Percentiles rank a stretch among this genome's conserved stretches.
Conservation (phyloP, 2,888 invertebrate species). For the Pollenia amentaria region DNA sequence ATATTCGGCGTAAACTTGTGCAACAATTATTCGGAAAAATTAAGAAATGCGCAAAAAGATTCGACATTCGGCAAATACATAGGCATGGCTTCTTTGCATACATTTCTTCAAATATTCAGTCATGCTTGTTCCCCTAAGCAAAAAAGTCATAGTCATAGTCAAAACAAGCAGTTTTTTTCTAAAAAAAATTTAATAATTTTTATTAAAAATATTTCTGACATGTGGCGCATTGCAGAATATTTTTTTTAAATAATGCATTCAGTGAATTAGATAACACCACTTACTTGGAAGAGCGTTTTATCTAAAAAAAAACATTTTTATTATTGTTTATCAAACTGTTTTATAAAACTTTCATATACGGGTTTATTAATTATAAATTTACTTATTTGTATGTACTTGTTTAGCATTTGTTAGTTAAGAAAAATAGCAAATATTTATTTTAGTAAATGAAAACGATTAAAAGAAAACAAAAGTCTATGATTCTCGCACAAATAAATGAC, state of each 20-base stretch:
- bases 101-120: no score
- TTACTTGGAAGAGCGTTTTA: background rate
- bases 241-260: background rate
- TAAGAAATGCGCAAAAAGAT: no score
- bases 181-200: background rate
- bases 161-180: no score
- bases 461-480: constrained; percentile 1
- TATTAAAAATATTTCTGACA: constrained; percentile 27
- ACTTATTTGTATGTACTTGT: background rate
- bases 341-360: background rate
- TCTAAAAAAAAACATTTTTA: background rate
- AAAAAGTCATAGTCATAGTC: no score
- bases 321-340: constrained; percentile 1
- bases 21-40: no score
- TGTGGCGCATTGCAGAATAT: constrained; percentile 43
- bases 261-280: constrained; percentile 19
- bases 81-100: no score
- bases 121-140: no score
- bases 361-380: background rate
- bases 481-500: background rate
- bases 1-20: no score
- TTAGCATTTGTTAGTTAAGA: background rate
- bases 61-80: no score
- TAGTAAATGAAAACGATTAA: background rate
- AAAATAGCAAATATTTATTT: background rate